A percentile compares a stretch with the other conserved stretches of the same genome.
Evolutionary conservation across 2,797 vertebrate genomes (phyloP).

Genomic region (Valencia hispanica): DNA sequence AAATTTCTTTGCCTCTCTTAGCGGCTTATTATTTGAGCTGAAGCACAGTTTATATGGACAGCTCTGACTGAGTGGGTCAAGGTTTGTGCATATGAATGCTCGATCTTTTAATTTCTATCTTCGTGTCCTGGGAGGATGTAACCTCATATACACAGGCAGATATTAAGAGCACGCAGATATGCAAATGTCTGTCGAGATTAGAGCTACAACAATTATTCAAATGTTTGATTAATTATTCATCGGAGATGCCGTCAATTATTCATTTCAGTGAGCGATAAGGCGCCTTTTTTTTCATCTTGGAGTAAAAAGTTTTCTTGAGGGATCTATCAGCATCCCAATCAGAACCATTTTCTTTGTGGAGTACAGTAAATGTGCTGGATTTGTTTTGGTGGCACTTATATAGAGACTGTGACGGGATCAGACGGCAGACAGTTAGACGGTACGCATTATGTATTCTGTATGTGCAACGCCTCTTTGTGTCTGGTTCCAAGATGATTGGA

Average conservation of each 20-base stretch:
- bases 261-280: conserved; percentile 89
- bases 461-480: conserved; percentile 19
- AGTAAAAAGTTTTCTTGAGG: conserved; percentile 80
- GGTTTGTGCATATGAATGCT: conserved; percentile 50
- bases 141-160: conserved; percentile 86
- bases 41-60: background rate
- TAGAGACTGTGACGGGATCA: conserved; percentile 4
- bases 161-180: conserved; percentile 88
- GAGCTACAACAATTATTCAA: conserved; percentile 98
- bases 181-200: conserved; percentile 97
- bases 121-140: conserved; percentile 87
- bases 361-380: conserved; percentile 66
- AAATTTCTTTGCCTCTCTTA: background rate
- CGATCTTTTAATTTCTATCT: conserved; percentile 73
- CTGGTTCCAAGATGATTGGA: conserved; percentile 17
- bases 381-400: conserved; percentile 55
- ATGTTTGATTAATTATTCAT: conserved; percentile 96
- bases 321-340: conserved; percentile 74
- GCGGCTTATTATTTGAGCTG: background rate
- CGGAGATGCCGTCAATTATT: conserved; percentile 94
- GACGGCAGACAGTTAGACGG: conserved; percentile 8
- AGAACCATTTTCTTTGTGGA: conserved; percentile 74
- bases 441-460: conserved; percentile 19
- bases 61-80: conserved; percentile 44
- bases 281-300: conserved; percentile 75